Conservation (phyloP, 1,140 invertebrate species). For the Bombus balteatus region DNA sequence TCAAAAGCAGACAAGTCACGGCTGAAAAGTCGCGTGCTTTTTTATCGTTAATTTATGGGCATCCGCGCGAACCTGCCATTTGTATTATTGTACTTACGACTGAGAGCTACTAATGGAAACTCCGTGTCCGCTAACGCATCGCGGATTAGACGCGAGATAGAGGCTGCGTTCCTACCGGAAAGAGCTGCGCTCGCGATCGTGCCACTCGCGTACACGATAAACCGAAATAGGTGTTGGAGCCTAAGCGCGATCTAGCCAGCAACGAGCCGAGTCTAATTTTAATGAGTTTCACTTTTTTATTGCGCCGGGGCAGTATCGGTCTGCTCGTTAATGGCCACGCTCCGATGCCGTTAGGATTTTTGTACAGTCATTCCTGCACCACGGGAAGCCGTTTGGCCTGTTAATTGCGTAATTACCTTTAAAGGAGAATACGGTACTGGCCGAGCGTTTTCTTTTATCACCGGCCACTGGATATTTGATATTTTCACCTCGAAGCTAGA, state of each 20-base stretch:
- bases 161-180: neutral
- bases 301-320: neutral
- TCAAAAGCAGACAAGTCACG: neutral
- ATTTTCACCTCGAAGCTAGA: neutral
- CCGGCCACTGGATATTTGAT: neutral
- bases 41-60: constrained; percentile 40
- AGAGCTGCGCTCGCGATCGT: neutral
- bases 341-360: constrained; percentile 27
- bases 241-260: neutral
- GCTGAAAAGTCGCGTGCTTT: constrained; percentile 9
- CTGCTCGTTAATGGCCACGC: constrained; percentile 24
- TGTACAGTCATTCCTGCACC: constrained; percentile 14
- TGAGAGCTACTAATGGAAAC: constrained; percentile 47
- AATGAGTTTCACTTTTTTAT: constrained; percentile 27
- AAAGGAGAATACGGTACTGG: constrained; percentile 16
- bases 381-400: constrained; percentile 19
- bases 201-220: constrained; percentile 22
- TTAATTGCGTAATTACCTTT: constrained; percentile 39
- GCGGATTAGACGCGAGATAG: constrained; percentile 51
- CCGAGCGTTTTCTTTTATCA: neutral
- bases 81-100: constrained; percentile 40
- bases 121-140: constrained; percentile 41
- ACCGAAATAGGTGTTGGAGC: constrained; percentile 30
- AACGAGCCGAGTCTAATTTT: constrained; percentile 19
- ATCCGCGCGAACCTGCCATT: constrained; percentile 16